phyloP scores from a whole-genome alignment of 2,888 invertebrate species.

The Drosophila emarginata region DNA sequence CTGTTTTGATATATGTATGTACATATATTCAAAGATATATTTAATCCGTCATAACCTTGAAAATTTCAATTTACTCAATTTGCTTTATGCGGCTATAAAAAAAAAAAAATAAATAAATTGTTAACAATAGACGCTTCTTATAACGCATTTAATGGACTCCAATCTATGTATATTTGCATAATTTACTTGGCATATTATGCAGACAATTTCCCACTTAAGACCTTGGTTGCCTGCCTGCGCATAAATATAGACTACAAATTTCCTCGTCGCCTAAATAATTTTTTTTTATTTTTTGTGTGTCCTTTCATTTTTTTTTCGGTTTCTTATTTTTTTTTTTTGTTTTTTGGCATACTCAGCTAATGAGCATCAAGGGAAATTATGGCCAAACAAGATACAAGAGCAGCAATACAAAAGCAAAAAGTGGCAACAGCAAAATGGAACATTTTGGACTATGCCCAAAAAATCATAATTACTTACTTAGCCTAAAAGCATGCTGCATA shows the following conservation, averaged over 20 bases:
- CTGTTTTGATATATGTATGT: too few relatives aligned
- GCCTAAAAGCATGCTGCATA: slow-evolving; percentile 53
- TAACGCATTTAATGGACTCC: slow-evolving; percentile 34
- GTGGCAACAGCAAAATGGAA: slow-evolving; percentile 32
- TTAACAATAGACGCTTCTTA: background rate
- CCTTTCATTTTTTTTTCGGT: background rate
- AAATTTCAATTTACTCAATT: slow-evolving; percentile 8
- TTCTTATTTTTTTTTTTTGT: slow-evolving; percentile 1
- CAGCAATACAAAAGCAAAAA: slow-evolving; percentile 1
- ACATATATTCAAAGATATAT: too few relatives aligned
- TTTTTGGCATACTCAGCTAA: slow-evolving; percentile 44
- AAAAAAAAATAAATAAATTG: too few relatives aligned
- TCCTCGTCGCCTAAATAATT: background rate
- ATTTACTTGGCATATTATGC: slow-evolving; percentile 57
- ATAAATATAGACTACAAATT: slow-evolving; percentile 43
- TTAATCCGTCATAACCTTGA: background rate
- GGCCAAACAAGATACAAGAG: slow-evolving; percentile 29
- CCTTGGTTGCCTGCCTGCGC: slow-evolving; percentile 42
- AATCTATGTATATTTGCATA: slow-evolving; percentile 54
- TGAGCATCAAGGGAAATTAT: slow-evolving; percentile 70
- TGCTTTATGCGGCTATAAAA: slow-evolving; percentile 2
- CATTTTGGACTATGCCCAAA: slow-evolving; percentile 50
- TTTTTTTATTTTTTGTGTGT: background rate
- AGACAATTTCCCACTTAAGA: slow-evolving; percentile 67
- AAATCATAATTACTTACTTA: slow-evolving; percentile 62